Percentiles rank a stretch among this genome's conserved stretches.
phyloP scores from a whole-genome alignment of 2,113 vertebrate genomes.

The Xiphorhynchus elegans region DNA sequence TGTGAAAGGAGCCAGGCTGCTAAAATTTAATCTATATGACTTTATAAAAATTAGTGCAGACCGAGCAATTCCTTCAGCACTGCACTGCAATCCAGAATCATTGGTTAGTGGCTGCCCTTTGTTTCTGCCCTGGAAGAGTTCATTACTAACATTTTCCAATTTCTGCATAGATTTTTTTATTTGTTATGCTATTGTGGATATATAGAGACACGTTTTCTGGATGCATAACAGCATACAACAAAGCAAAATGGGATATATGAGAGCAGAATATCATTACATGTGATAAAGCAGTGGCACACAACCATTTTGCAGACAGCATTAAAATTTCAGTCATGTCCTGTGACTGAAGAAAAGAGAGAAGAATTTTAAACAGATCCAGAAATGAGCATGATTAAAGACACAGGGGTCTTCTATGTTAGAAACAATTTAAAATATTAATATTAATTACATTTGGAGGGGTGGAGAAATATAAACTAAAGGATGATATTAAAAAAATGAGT shows the following conservation, averaged over 20 bases:
- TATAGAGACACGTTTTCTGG: neutral
- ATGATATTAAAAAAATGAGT: neutral
- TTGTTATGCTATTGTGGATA: neutral
- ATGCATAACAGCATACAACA: neutral
- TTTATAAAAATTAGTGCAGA: neutral
- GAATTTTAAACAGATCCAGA: slow-evolving; percentile 41
- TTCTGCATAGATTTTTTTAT: neutral
- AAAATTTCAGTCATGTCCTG: slow-evolving; percentile 40
- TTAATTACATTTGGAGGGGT: slow-evolving; percentile 38
- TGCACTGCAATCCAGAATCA: neutral
- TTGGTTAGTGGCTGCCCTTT: neutral
- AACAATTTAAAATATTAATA: slow-evolving; percentile 52
- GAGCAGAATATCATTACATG: neutral
- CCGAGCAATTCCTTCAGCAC: neutral
- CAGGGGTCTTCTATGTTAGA: neutral
- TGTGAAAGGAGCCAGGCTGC: neutral
- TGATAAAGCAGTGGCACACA: neutral
- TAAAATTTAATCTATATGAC: neutral
- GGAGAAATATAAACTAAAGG: slow-evolving; percentile 24
- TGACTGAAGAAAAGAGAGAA: neutral
- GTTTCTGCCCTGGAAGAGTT: neutral
- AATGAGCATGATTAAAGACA: slow-evolving; percentile 43
- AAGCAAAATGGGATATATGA: neutral
- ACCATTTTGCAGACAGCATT: slow-evolving; percentile 3
- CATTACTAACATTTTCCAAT: neutral